A percentile compares a stretch with the other conserved stretches of the same genome.
phyloP scores from a whole-genome alignment of 2,888 invertebrate species.

The Lissonota sp. region DNA sequence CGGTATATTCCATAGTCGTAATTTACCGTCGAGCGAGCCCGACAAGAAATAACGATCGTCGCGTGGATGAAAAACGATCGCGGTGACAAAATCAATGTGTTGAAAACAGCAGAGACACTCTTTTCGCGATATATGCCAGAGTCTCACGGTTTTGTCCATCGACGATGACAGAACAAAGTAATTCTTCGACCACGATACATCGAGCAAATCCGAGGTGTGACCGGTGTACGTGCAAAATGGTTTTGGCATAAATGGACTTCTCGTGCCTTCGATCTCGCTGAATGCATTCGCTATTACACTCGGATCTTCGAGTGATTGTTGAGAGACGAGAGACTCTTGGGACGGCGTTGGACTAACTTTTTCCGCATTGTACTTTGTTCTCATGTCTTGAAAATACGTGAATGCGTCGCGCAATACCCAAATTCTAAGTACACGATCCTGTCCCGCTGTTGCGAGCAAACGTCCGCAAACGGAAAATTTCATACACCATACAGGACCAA shows the following conservation, averaged over 20 bases:
- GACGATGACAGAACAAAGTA: constrained; percentile 98
- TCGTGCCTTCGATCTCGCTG: constrained; percentile 85
- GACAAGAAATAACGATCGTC: constrained; percentile 97
- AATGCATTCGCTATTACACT: constrained; percentile 85
- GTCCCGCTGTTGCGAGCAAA: constrained; percentile 97
- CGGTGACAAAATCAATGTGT: constrained; percentile 99
- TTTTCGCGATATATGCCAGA: constrained; percentile 98
- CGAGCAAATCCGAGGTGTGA: constrained; percentile 97
- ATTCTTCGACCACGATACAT: constrained; percentile 99
- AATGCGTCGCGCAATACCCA: constrained; percentile 97
- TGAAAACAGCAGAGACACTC: constrained; percentile 99
- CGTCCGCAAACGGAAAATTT: constrained; percentile 98
- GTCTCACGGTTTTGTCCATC: constrained; percentile 98
- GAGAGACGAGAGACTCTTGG: constrained; percentile 94
- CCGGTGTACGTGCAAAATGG: constrained; percentile 97
- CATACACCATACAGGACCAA: constrained; percentile 99
- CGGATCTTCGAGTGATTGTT: constrained; percentile 88
- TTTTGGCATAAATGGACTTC: constrained; percentile 92
- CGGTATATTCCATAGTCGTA: constrained; percentile 99
- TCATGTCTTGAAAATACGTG: constrained; percentile 97
- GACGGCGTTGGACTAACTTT: constrained; percentile 97
- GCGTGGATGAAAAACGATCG: constrained; percentile 98
- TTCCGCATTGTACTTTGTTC: constrained; percentile 96
- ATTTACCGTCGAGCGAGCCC: constrained; percentile 98
- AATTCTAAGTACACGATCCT: constrained; percentile 96